A percentile compares a stretch with the other conserved stretches of the same genome.
Conservation (phyloP, 2,797 vertebrate species). For the Chelidonichthys spinosus region DNA sequence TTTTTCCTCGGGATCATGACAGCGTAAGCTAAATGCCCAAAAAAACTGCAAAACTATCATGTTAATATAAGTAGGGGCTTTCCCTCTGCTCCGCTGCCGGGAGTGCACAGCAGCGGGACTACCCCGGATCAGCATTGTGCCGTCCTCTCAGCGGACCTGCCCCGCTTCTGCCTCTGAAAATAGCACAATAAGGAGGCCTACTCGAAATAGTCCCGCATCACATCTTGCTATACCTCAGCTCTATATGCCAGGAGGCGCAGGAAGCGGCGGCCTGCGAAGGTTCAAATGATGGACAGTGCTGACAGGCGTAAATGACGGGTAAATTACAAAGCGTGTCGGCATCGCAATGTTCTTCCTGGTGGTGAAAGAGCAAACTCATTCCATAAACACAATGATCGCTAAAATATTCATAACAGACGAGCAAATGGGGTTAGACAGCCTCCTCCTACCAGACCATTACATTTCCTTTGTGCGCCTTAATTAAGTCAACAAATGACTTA, state of each 20-base stretch:
- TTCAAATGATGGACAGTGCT: constrained; percentile 64
- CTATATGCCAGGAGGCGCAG: constrained; percentile 35
- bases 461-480: constrained; percentile 75
- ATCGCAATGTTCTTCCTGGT: constrained; percentile 59
- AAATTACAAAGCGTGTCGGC: constrained; percentile 66
- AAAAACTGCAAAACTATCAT: constrained; percentile 28
- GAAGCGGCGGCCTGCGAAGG: constrained; percentile 17
- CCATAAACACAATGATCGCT: constrained; percentile 76
- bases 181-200: constrained; percentile 79
- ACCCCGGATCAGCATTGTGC: constrained; percentile 68
- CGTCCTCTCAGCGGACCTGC: constrained; percentile 71
- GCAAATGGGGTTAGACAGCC: constrained; percentile 75
- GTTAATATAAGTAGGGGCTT: constrained; percentile 39
- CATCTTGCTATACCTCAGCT: constrained; percentile 53
- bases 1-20: constrained; percentile 12
- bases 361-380: constrained; percentile 77
- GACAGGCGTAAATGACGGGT: constrained; percentile 69
- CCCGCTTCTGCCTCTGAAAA: constrained; percentile 81
- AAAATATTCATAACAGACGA: constrained; percentile 85
- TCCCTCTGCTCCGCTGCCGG: constrained; percentile 39
- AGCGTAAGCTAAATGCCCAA: constrained; percentile 21
- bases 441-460: constrained; percentile 65
- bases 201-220: constrained; percentile 68
- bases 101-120: constrained; percentile 41
- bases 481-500: constrained; percentile 78